Base-by-base conservation (phyloP, 2,797 vertebrate genomes). In the Apogon hyalosoma region DNA sequence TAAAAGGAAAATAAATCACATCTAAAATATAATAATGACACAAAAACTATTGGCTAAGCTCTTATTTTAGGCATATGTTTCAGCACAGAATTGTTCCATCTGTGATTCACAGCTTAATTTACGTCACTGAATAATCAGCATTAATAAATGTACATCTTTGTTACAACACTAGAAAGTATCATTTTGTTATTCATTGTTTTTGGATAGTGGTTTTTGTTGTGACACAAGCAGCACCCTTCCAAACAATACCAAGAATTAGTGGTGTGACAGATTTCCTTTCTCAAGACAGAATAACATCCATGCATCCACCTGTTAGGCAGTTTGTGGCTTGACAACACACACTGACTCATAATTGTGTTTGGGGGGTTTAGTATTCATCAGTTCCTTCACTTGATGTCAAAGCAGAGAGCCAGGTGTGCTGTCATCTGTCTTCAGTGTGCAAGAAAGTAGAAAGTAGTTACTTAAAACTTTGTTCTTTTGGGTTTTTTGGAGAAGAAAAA, bases 311-410 rank as follows among this genome's bases (percentile, higher is more conserved):
- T 36, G 12, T 19, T 16, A 11, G 9, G 9, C 33, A 56, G 42
- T 56, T 16, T 75, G 65, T 75, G 74, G 71, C 4, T 51, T 61
- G 47, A 77, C 39, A 19, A 15, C 14, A 11, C 41, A 7, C 57
- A 12, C 50, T 77, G 77, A 80, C 7, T 85, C 85, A 83, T 18
- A 1, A 1, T 2, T 8, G 5, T 21, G 16, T 50, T 57, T 62
- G 24, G 24, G 13, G 40, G 42, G 6, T n/a, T 43, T 0, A 6
- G 49, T 3, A 21, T 18, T 15, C 33, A 9, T 36, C 9, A 14
- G 28, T 72, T 42, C 56, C 46, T 54, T 56, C 39, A 42, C 10
- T 69, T 72, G 18, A 0, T 74, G 74, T 49, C 76, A 80, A 6
- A 69, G 31, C 59, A 66, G 73, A 71, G 80, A 57, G 7, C 19